Evolutionary conservation across 2,797 vertebrate genomes (phyloP), one percentile per base, ranked within the genome.

Genomic region (Sylvilagus floridanus): DNA sequence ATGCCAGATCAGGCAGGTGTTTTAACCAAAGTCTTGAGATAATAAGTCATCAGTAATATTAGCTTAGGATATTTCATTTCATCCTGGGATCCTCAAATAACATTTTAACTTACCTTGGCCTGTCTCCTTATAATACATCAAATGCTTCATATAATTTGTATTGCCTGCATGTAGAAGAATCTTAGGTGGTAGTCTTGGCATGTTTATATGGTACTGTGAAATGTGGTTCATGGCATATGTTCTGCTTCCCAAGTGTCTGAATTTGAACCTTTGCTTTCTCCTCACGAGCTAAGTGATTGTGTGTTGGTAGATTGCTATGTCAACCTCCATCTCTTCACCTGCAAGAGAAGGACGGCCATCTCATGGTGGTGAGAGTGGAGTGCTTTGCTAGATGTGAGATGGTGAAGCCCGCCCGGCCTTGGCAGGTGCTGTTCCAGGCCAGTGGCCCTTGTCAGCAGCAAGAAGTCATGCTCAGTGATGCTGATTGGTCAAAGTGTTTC

Each of bases 331-430:
- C 32, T 76, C 24, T 60, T 62, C 1, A 73, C 7, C 26, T 79
- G 52, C 24, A 54, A 14, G 0, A 2, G 32, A 7, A 85, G 66
- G 21, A 52, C 5, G 28, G 17, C 5, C 7, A 1, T 57, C 22
- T 65, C 17, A 0, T 17, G 0, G 7, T 2, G 9, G 13, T 42
- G 32, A 93, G 13, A 5, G 2, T 2, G 24, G 28, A 54, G 30
- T 28, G n/a, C 26, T 24, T 4, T 21, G 60, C 47, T 52, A 8
- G 8, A 2, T 13, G 2, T 12, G 81, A 90, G 65, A 19, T 69
- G 22, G 24, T 22, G 24, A 26, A 62, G 1, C 0, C 4, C 0
- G 5, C 6, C 7, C 2, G 50, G 9, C 21, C 0, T 2, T 21
- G 21, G 19, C 3, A 37, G 42, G 54, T 57, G 54, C 54, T 57